Conservation (phyloP, 2,888 invertebrate genomes). For the Chesias legatella region DNA sequence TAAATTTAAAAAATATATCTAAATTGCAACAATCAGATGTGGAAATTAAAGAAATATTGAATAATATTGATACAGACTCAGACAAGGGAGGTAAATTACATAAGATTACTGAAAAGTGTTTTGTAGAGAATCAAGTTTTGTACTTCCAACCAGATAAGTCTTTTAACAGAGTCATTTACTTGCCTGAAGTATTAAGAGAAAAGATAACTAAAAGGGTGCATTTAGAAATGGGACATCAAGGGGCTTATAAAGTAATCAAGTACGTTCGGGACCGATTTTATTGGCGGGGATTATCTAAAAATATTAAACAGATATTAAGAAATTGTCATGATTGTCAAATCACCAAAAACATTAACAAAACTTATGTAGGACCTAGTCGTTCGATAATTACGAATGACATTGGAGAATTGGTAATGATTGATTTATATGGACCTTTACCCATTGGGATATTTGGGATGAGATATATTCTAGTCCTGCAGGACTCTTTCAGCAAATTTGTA, state of each 20-base stretch:
- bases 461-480: conserved; percentile 25
- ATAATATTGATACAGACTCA: no score
- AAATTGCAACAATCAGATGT: not conserved
- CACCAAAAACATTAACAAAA: conserved; percentile 15
- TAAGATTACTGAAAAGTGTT: no score
- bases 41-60: not conserved
- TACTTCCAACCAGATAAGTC: no score
- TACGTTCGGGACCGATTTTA: conserved; percentile 26
- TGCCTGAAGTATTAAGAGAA: not conserved
- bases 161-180: conserved; percentile 1
- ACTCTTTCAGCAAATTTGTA: conserved; percentile 25
- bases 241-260: conserved; percentile 23
- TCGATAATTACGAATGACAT: conserved; percentile 17
- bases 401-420: conserved; percentile 28
- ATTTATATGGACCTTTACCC: conserved; percentile 25
- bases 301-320: conserved; percentile 14
- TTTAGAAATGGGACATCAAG: conserved; percentile 30
- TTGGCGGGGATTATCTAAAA: conserved; percentile 17
- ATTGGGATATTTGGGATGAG: conserved; percentile 16
- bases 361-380: conserved; percentile 12
- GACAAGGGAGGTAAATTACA: no score
- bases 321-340: conserved; percentile 27
- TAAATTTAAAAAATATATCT: not conserved
- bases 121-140: no score
- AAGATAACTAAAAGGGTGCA: conserved; percentile 15